A percentile compares a stretch with the other conserved stretches of the same genome.
Conservation (phyloP, 2,888 invertebrate genomes). For the Apodemia duryi region DNA sequence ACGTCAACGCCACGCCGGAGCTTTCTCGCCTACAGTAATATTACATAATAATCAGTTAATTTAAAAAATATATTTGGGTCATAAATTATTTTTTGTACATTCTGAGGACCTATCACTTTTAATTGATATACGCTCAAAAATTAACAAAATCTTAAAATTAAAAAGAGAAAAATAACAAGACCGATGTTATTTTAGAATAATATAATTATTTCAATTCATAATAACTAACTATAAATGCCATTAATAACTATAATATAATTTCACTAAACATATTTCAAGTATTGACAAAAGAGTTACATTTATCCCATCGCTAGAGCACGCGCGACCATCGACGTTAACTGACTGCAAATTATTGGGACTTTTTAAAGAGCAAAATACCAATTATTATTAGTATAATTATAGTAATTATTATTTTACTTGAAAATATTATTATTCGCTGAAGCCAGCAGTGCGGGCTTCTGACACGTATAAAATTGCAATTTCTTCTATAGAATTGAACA, state of each 20-base stretch:
- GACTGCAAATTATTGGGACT: not conserved
- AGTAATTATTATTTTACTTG: not conserved
- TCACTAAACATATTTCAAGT: conserved; percentile 59
- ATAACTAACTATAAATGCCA: conserved; percentile 76
- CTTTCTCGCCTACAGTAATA: too few relatives aligned
- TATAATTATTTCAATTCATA: conserved; percentile 79
- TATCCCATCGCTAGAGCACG: conserved; percentile 49
- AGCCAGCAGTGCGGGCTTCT: too few relatives aligned
- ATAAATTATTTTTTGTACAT: too few relatives aligned
- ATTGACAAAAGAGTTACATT: conserved; percentile 48
- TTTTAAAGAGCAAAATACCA: not conserved
- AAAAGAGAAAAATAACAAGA: conserved; percentile 56
- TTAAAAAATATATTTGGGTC: too few relatives aligned
- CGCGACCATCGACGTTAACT: conserved; percentile 12
- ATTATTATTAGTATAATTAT: not conserved
- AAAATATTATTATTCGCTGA: too few relatives aligned
- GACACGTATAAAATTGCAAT: too few relatives aligned
- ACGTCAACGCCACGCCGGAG: too few relatives aligned
- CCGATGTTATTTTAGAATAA: conserved; percentile 77
- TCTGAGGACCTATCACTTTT: too few relatives aligned
- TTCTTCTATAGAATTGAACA: too few relatives aligned
- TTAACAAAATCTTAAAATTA: too few relatives aligned
- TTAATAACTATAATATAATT: conserved; percentile 65
- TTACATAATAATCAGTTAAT: too few relatives aligned
- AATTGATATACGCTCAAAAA: too few relatives aligned